Conservation (phyloP, 2,888 invertebrate genomes). For the Fragum sueziense region DNA sequence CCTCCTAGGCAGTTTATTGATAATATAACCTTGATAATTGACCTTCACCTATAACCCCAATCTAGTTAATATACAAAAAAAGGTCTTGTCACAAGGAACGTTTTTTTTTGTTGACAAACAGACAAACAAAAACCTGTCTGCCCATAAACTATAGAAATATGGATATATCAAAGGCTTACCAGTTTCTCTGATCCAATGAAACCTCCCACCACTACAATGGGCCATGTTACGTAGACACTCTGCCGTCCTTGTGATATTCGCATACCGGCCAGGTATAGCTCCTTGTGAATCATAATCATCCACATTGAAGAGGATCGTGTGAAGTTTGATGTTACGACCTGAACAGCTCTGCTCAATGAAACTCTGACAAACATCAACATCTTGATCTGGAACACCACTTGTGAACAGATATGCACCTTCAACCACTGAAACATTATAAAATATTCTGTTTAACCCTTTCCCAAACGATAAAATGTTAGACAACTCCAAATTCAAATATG, state of each 20-base stretch:
- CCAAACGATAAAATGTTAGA: too few relatives aligned
- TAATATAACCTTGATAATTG: too few relatives aligned
- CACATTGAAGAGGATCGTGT: conserved; percentile 82
- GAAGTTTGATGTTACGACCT: conserved; percentile 75
- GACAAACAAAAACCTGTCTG: too few relatives aligned
- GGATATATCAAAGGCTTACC: conserved; percentile 63
- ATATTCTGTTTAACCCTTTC: too few relatives aligned
- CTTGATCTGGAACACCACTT: conserved; percentile 82
- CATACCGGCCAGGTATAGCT: conserved; percentile 81
- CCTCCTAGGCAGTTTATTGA: too few relatives aligned
- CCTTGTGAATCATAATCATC: conserved; percentile 81
- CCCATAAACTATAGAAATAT: too few relatives aligned
- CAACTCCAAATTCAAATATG: too few relatives aligned
- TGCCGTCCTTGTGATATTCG: conserved; percentile 82
- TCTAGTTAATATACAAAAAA: too few relatives aligned
- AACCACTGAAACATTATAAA: conserved; percentile 1
- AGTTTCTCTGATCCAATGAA: conserved; percentile 83
- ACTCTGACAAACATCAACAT: conserved; percentile 73
- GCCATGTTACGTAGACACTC: conserved; percentile 81
- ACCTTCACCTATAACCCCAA: too few relatives aligned
- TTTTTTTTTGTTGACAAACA: too few relatives aligned
- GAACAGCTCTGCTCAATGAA: conserved; percentile 79
- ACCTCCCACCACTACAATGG: conserved; percentile 81
- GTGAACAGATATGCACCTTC: conserved; percentile 82
- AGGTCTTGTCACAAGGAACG: too few relatives aligned